These are phyloP conservation scores for Porites lutea DNA, from an alignment of 64 coral and sea anemone species.

Conservation along the genomic window DNA sequence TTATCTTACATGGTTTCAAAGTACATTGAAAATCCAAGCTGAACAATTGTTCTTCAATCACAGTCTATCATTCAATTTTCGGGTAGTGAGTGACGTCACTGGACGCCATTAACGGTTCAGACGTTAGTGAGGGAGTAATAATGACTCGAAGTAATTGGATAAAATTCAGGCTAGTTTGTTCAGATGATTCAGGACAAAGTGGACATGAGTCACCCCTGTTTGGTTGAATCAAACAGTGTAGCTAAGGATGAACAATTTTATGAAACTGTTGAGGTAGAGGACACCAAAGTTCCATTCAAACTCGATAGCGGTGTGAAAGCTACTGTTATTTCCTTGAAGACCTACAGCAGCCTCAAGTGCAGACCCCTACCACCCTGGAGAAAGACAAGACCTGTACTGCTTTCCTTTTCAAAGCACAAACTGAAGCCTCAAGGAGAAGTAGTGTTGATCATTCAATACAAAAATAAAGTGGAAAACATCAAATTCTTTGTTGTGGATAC, in stretches of 20 bases:
- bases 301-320: constrained; percentile 46
- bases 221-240: background rate
- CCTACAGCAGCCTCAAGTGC: constrained; percentile 18
- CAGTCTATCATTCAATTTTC: too few species aligned
- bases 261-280: background rate
- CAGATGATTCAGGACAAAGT: background rate
- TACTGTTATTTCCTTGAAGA: constrained; percentile 38
- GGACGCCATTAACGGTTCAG: too few species aligned
- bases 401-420: constrained; percentile 12
- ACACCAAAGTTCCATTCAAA: background rate
- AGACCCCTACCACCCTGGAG: background rate
- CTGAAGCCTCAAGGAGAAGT: constrained; percentile 10
- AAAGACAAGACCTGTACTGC: background rate
- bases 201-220: background rate
- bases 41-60: too few species aligned
- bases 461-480: background rate
- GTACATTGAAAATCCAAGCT: too few species aligned
- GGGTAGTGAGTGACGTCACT: too few species aligned
- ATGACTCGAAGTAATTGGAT: too few species aligned
- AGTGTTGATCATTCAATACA: background rate
- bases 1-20: too few species aligned
- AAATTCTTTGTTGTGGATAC: constrained; percentile 28
- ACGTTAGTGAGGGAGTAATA: too few species aligned
- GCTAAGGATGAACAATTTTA: background rate
- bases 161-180: too few species aligned